Percentiles rank a stretch among this genome's conserved stretches.
phyloP scores from a whole-genome alignment of 2,888 invertebrate genomes.

The Drosophila tanythrix region DNA sequence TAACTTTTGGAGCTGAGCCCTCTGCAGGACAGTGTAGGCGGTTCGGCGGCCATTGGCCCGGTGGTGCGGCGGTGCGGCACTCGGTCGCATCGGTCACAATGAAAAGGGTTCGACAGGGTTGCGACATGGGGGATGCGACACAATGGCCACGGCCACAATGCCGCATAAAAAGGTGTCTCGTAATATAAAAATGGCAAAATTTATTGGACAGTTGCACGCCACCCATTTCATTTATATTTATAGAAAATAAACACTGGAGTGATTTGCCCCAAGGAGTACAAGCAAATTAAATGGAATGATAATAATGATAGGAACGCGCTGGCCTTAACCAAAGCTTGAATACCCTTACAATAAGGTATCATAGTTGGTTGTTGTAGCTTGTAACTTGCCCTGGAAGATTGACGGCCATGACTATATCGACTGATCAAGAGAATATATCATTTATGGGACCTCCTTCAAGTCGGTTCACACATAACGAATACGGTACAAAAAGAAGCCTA shows the following conservation, averaged over 20 bases:
- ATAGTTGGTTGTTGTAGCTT: neutral
- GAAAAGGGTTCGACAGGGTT: conserved; percentile 76
- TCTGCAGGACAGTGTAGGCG: conserved; percentile 17
- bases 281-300: conserved; percentile 26
- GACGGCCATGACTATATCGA: neutral
- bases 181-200: conserved; percentile 78
- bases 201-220: conserved; percentile 83
- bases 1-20: conserved; percentile 18
- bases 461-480: neutral
- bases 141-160: conserved; percentile 64
- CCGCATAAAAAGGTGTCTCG: conserved; percentile 70
- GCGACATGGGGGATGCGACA: conserved; percentile 60
- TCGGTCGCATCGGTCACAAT: conserved; percentile 54
- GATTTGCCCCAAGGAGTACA: conserved; percentile 45
- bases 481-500: neutral
- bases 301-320: conserved; percentile 23
- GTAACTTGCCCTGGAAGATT: neutral
- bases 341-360: conserved; percentile 17
- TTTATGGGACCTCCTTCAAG: neutral
- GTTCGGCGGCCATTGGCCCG: neutral
- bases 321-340: neutral
- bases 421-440: neutral
- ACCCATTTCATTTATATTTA: conserved; percentile 81
- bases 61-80: neutral
- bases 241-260: conserved; percentile 72